phyloP scores from a whole-genome alignment of 2,888 invertebrate species.

The Penaeus monodon region DNA sequence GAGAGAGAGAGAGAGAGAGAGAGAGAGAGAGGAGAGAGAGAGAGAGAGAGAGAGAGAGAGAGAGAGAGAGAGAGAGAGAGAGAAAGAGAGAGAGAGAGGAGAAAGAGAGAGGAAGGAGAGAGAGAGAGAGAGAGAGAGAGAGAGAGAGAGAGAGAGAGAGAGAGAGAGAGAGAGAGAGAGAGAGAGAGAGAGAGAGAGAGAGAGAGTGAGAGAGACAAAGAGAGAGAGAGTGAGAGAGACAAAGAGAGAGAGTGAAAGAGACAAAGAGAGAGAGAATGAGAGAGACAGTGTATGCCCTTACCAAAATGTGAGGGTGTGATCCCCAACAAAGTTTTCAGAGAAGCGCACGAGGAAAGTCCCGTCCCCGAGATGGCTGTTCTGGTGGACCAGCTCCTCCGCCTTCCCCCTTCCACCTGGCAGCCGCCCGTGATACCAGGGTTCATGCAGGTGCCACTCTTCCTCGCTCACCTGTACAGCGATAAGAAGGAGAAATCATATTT shows the following conservation, averaged over 20 bases:
- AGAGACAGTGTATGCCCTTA: constrained; percentile 64
- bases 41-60: too few species aligned
- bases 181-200: not conserved
- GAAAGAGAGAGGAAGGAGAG: too few species aligned
- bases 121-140: too few species aligned
- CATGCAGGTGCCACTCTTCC: constrained; percentile 88
- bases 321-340: constrained; percentile 95
- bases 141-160: not conserved
- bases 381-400: constrained; percentile 77
- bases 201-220: not conserved
- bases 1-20: too few species aligned
- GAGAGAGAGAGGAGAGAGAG: too few species aligned
- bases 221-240: too few species aligned
- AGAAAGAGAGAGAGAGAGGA: too few species aligned
- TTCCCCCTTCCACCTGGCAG: constrained; percentile 84
- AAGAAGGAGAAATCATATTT: not conserved
- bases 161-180: not conserved
- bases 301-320: constrained; percentile 96
- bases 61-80: too few species aligned
- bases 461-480: constrained; percentile 17
- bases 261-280: too few species aligned
- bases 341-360: constrained; percentile 93
- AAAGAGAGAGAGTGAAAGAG: too few species aligned
- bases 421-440: constrained; percentile 94
- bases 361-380: constrained; percentile 82